phyloP scores from a whole-genome alignment of 64 coral and sea anemone species.

The Trachythela sp. region DNA sequence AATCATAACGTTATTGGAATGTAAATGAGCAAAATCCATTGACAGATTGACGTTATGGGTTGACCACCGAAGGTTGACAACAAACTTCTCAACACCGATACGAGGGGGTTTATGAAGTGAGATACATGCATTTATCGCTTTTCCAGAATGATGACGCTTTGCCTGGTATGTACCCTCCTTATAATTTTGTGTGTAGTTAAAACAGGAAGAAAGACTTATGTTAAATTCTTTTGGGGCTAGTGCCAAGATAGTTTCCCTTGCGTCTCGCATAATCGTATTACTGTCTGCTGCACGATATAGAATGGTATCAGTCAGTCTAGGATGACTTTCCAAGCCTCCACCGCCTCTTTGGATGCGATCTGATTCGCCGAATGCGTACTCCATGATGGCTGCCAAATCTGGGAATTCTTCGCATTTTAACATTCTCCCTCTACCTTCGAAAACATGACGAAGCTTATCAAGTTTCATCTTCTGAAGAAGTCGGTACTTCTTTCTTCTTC shows the following conservation, averaged over 20 bases:
- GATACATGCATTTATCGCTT: neutral
- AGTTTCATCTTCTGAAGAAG: neutral
- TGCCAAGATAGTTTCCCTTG: neutral
- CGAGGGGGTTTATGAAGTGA: neutral
- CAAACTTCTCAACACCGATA: neutral
- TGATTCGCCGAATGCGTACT: neutral
- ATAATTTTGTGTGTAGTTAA: neutral
- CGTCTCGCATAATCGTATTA: neutral
- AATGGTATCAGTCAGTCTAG: neutral
- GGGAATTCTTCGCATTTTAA: slow-evolving; percentile 10
- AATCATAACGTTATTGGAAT: slow-evolving; percentile 27
- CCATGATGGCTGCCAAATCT: neutral
- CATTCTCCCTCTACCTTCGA: neutral
- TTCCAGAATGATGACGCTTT: neutral
- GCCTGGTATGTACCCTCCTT: neutral
- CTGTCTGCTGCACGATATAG: neutral
- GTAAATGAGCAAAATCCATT: neutral
- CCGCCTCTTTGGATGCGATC: neutral
- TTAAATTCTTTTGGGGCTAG: neutral
- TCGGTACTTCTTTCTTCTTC: neutral
- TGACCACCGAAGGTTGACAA: neutral
- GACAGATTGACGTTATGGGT: neutral
- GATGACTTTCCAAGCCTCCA: slow-evolving; percentile 4
- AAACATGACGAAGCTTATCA: neutral
- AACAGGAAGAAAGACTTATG: neutral